These are phyloP conservation scores for Romanogobio albipinnatus DNA, from an alignment of 2,113 vertebrate genomes.

Conservation along the genomic window DNA sequence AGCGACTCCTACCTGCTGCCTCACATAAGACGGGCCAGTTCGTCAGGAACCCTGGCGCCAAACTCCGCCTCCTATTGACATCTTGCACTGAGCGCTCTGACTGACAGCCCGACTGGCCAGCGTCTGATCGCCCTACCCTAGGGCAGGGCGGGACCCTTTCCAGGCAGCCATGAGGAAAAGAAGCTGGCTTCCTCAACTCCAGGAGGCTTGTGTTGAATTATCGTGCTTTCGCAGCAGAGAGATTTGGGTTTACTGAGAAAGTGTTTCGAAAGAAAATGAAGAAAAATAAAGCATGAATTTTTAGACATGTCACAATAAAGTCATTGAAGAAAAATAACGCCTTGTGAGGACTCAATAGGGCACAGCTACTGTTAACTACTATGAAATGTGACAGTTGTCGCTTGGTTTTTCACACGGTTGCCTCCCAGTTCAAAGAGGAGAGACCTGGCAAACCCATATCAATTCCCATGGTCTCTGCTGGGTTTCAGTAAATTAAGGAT, in stretches of 20 bases:
- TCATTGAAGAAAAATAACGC: slow-evolving; percentile 61
- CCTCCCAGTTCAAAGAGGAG: slow-evolving; percentile 67
- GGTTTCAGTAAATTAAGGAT: slow-evolving; percentile 62
- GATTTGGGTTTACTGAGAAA: slow-evolving; percentile 24
- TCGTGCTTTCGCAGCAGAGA: background rate
- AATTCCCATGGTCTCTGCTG: slow-evolving; percentile 63
- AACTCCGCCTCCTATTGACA: slow-evolving; percentile 90
- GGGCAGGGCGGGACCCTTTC: slow-evolving; percentile 51
- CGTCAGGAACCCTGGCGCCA: slow-evolving; percentile 92
- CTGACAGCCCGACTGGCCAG: slow-evolving; percentile 65
- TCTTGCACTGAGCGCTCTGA: slow-evolving; percentile 62
- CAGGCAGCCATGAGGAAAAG: slow-evolving; percentile 17
- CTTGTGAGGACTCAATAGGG: slow-evolving; percentile 65
- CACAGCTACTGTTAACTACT: slow-evolving; percentile 75
- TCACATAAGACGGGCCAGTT: slow-evolving; percentile 97
- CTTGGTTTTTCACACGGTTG: slow-evolving; percentile 61
- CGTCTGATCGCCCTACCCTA: slow-evolving; percentile 73
- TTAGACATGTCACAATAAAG: slow-evolving; percentile 36
- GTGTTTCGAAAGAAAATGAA: slow-evolving; percentile 11
- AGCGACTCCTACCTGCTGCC: slow-evolving; percentile 97
- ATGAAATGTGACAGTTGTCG: slow-evolving; percentile 71
- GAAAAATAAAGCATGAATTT: slow-evolving; percentile 24
- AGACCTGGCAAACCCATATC: slow-evolving; percentile 62
- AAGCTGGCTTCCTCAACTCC: slow-evolving; percentile 25
- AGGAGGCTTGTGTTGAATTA: slow-evolving; percentile 2